A percentile compares a stretch with the other conserved stretches of the same genome.
phyloP scores from a whole-genome alignment of 2,113 vertebrate species.

The Oryzias curvinotus region DNA sequence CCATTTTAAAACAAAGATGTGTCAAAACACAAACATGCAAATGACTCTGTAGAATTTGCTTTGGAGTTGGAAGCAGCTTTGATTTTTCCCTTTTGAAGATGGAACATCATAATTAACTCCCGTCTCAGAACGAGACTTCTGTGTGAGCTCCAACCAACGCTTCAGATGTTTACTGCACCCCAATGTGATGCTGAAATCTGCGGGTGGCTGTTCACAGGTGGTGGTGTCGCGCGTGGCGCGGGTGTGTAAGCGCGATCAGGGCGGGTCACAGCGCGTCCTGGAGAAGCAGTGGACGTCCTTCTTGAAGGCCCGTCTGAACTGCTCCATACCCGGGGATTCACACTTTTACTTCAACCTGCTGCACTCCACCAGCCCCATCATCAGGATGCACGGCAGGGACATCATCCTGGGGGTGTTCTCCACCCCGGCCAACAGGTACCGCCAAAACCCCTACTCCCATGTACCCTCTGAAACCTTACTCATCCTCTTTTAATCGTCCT shows the following conservation, averaged over 20 bases:
- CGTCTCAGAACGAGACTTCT: background rate
- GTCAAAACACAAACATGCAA: constrained; percentile 53
- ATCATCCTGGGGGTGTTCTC: constrained; percentile 92
- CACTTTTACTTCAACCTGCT: constrained; percentile 99
- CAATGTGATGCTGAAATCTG: background rate
- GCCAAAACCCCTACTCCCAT: too few relatives aligned
- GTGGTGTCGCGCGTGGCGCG: constrained; percentile 92
- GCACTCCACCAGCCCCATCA: constrained; percentile 89
- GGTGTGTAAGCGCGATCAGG: constrained; percentile 92
- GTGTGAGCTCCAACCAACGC: background rate
- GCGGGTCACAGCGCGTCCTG: constrained; percentile 90
- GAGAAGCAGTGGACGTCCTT: constrained; percentile 99
- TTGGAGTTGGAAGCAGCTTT: constrained; percentile 30
- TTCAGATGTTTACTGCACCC: background rate
- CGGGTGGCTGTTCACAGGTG: constrained; percentile 72
- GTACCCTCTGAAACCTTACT: background rate
- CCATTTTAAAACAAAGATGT: constrained; percentile 59
- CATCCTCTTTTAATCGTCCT: too few relatives aligned
- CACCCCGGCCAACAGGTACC: constrained; percentile 92
- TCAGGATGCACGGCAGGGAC: constrained; percentile 87
- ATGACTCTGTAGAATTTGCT: constrained; percentile 28
- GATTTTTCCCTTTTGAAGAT: constrained; percentile 38
- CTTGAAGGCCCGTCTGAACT: constrained; percentile 95
- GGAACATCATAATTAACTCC: constrained; percentile 17
- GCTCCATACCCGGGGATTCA: constrained; percentile 91